Evolutionary conservation across 30 jellyfish, hydroid and myxozoan genomes (phyloP).

Genomic region (Aurelia aurita complex sp. Pacific): DNA sequence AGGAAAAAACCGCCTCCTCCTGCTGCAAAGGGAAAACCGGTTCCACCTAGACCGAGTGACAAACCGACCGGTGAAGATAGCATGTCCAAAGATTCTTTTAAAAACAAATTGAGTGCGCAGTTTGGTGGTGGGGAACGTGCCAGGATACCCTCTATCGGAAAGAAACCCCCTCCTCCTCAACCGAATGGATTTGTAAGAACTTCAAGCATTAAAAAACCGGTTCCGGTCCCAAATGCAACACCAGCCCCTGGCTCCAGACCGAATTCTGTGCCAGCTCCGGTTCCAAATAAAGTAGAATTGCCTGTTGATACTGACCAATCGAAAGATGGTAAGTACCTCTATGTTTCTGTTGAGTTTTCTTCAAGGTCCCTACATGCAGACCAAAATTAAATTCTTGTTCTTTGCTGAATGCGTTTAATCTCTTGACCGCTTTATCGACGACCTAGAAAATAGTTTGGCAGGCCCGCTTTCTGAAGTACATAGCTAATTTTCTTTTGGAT

Average conservation of each 20-base stretch:
- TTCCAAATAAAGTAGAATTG: slow-evolving; percentile 6
- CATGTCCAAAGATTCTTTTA: slow-evolving; percentile 7
- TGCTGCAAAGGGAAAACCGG: slow-evolving; percentile 31
- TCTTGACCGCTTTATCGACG: too few species aligned
- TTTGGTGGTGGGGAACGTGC: background rate
- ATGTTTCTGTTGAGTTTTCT: background rate
- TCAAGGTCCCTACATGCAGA: too few species aligned
- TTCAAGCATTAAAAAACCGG: slow-evolving; percentile 27
- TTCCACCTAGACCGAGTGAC: slow-evolving; percentile 51
- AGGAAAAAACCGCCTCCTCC: slow-evolving; percentile 80
- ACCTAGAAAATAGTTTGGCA: too few species aligned
- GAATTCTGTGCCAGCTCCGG: slow-evolving; percentile 15
- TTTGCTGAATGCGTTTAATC: too few species aligned
- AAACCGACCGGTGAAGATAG: slow-evolving; percentile 33
- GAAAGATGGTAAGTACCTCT: background rate
- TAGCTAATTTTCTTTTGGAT: too few species aligned
- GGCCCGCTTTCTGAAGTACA: too few species aligned
- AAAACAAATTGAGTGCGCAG: slow-evolving; percentile 18
- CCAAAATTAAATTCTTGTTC: too few species aligned
- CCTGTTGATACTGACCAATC: background rate
- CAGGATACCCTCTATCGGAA: slow-evolving; percentile 43
- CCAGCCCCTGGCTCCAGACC: slow-evolving; percentile 44
- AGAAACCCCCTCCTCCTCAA: slow-evolving; percentile 46
- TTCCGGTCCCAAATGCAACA: slow-evolving; percentile 6
- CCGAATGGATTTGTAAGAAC: slow-evolving; percentile 41